Evolutionary conservation across 2,113 vertebrate species (phyloP).

Genomic region (Microtus oregoni): DNA sequence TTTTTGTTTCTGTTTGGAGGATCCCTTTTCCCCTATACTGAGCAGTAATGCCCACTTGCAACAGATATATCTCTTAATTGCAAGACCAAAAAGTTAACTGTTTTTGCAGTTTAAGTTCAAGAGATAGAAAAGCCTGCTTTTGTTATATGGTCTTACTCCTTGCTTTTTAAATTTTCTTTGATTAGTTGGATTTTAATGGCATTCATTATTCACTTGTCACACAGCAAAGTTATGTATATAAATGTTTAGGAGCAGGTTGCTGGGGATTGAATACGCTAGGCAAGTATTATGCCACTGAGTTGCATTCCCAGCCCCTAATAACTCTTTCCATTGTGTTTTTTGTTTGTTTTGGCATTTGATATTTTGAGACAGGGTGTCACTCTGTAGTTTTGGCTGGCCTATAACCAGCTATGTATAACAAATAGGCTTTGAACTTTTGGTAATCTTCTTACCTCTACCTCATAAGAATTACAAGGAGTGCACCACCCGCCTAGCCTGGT

Average conservation of each 20-base stretch:
- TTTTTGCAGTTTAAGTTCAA: conserved; percentile 35
- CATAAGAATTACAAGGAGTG: neutral
- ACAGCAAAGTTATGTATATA: conserved; percentile 77
- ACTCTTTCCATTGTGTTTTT: conserved; percentile 49
- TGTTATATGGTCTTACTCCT: neutral
- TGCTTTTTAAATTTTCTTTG: conserved; percentile 65
- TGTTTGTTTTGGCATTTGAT: neutral
- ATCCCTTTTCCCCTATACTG: neutral
- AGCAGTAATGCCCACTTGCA: conserved; percentile 27
- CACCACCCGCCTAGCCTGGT: rapidly evolving
- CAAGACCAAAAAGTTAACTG: neutral
- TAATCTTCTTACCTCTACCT: neutral
- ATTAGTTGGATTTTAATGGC: conserved; percentile 83
- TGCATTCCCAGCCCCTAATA: neutral
- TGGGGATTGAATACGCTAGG: neutral
- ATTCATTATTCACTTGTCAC: conserved; percentile 78
- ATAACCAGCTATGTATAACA: neutral
- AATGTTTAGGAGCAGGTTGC: neutral
- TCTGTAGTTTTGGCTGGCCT: neutral
- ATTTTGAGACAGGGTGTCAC: neutral
- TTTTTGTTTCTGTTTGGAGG: conserved; percentile 36
- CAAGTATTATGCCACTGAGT: neutral
- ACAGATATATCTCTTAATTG: conserved; percentile 25
- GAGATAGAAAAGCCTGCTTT: conserved; percentile 4
- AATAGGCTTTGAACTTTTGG: neutral